Evolutionary conservation across 1,140 invertebrate species (phyloP).

Genomic region (Teleogryllus occipitalis): DNA sequence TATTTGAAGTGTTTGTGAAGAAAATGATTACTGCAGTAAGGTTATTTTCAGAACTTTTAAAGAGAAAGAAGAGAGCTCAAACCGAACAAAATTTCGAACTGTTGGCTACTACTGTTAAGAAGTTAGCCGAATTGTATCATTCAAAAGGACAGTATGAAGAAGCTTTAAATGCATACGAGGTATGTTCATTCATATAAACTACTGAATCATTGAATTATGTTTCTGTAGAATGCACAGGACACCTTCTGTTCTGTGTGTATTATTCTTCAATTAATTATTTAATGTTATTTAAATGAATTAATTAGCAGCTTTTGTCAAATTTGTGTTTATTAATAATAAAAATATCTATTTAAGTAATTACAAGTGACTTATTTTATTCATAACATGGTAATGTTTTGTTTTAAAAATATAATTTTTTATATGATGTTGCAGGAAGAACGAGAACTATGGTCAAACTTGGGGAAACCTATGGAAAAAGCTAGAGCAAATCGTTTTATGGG

Average conservation of each 20-base stretch:
- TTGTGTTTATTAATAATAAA: not conserved
- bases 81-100: not conserved
- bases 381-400: not conserved
- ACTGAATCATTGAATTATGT: not conserved
- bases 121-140: not conserved
- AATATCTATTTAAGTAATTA: not conserved
- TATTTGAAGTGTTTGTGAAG: not conserved
- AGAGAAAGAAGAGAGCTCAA: not conserved
- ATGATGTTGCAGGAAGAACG: not conserved
- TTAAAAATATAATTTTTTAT: not conserved
- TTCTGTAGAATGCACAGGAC: not conserved
- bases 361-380: not conserved
- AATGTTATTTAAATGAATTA: not conserved
- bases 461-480: not conserved
- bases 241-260: not conserved
- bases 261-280: not conserved
- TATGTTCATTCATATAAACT: not conserved
- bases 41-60: not conserved
- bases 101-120: not conserved
- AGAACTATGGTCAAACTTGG: not conserved
- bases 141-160: not conserved
- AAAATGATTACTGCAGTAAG: not conserved
- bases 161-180: not conserved
- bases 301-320: not conserved
- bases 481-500: not conserved